Evolutionary conservation across 2,797 vertebrate species (phyloP).

Genomic region (Cynodonichthys magdalenae): DNA sequence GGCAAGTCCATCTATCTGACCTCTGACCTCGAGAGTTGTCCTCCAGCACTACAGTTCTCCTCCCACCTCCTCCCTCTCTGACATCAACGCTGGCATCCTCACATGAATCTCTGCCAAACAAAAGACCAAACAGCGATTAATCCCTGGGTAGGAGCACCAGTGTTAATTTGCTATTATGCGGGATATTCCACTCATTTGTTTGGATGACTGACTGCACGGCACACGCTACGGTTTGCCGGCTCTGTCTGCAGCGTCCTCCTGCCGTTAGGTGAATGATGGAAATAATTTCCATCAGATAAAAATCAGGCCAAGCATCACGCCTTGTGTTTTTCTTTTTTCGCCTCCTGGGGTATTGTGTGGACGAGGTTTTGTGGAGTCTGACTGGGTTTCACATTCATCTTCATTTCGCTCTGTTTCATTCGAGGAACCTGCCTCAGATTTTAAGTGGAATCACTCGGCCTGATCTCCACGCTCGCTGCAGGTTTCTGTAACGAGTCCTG

Average conservation of each 20-base stretch:
- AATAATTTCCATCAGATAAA: conserved; percentile 61
- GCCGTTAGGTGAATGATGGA: conserved; percentile 60
- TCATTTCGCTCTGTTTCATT: conserved; percentile 26
- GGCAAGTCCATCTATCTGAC: conserved; percentile 45
- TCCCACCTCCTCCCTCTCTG: not conserved
- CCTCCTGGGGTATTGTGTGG: conserved; percentile 5
- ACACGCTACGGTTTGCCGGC: conserved; percentile 56
- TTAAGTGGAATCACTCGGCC: conserved; percentile 47
- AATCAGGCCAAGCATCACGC: conserved; percentile 43
- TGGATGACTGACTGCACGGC: conserved; percentile 60
- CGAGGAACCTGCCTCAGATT: conserved; percentile 38
- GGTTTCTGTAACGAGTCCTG: conserved; percentile 26
- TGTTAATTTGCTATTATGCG: conserved; percentile 65
- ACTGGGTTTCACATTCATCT: conserved; percentile 37
- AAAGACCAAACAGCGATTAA: conserved; percentile 46
- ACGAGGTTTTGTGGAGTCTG: conserved; percentile 23
- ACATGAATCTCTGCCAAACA: conserved; percentile 50
- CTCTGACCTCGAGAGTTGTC: conserved; percentile 53
- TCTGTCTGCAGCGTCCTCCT: conserved; percentile 54
- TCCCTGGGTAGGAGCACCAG: conserved; percentile 39
- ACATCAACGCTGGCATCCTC: conserved; percentile 32
- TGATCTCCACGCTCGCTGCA: conserved; percentile 22
- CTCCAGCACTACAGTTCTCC: conserved; percentile 16
- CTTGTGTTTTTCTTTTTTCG: conserved; percentile 11
- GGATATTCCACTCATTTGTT: conserved; percentile 60